phyloP scores from a whole-genome alignment of 2,797 vertebrate species.

The Oceanodroma leucorhoa region DNA sequence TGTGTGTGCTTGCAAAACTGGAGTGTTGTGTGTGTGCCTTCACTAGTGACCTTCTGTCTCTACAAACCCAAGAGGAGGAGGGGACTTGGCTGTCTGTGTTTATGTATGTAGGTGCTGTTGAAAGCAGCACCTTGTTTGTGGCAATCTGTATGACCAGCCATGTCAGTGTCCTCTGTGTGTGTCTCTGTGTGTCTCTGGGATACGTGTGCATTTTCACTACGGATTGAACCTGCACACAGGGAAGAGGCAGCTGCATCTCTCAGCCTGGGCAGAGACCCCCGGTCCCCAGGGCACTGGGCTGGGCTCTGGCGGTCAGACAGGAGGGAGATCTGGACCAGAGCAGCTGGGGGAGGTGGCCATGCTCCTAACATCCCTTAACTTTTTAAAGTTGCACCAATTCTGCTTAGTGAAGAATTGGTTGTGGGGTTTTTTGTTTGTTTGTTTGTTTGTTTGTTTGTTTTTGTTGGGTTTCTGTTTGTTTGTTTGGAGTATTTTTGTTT shows the following conservation, averaged over 20 bases:
- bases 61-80: background rate
- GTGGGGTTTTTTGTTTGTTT: background rate
- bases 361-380: background rate
- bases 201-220: fast-evolving
- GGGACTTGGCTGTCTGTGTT: background rate
- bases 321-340: background rate
- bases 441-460: background rate
- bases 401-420: background rate
- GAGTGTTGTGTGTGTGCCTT: background rate
- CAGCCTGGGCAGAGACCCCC: background rate
- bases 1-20: background rate
- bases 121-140: background rate
- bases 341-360: background rate
- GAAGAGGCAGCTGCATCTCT: background rate
- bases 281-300: background rate
- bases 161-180: background rate
- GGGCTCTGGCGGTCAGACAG: background rate
- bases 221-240: background rate
- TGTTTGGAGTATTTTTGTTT: background rate
- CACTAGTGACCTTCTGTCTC: background rate
- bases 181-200: background rate
- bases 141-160: background rate
- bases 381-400: background rate
- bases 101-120: background rate
- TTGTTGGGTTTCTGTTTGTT: background rate